phyloP scores from a whole-genome alignment of 1,140 invertebrate species.

The Oreohelix idahoensis region DNA sequence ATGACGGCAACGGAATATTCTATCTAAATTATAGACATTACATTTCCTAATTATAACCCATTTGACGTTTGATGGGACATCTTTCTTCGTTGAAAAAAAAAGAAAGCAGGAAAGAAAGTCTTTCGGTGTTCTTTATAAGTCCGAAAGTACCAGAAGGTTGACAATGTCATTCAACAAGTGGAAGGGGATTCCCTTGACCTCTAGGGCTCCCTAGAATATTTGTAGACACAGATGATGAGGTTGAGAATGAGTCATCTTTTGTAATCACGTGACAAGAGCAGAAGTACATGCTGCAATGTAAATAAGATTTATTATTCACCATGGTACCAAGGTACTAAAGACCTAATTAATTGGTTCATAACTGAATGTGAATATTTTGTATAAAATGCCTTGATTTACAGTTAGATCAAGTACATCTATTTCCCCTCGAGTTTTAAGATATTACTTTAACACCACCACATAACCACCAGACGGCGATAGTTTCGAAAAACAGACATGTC shows the following conservation, averaged over 20 bases:
- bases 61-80: too few relatives aligned
- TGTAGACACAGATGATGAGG: too few relatives aligned
- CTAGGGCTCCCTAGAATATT: background rate
- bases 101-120: too few relatives aligned
- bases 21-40: too few relatives aligned
- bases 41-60: too few relatives aligned
- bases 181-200: background rate
- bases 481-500: background rate
- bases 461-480: background rate
- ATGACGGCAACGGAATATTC: too few relatives aligned
- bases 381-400: background rate
- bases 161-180: too few relatives aligned
- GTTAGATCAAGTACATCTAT: background rate
- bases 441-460: background rate
- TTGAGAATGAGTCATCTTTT: background rate
- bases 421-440: background rate
- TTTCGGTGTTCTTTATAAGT: too few relatives aligned
- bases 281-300: background rate
- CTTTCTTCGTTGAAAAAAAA: too few relatives aligned
- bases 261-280: background rate
- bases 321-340: background rate
- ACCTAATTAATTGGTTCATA: background rate
- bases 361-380: background rate
- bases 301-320: background rate
- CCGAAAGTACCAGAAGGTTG: too few relatives aligned